Evolutionary conservation across 2,888 invertebrate genomes (phyloP).

Genomic region (Dorcus hopei): DNA sequence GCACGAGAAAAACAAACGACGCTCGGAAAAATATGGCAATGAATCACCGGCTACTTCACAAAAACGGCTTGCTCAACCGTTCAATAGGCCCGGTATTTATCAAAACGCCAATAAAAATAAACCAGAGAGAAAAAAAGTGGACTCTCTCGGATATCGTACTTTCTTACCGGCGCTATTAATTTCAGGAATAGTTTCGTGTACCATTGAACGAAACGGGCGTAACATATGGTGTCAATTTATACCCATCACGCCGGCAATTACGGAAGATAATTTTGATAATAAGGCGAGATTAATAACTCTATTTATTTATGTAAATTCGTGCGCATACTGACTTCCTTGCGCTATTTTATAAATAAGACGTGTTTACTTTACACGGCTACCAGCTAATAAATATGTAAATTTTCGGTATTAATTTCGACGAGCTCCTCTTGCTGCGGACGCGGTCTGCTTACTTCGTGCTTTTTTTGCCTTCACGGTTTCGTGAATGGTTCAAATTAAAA

Average conservation of each 20-base stretch:
- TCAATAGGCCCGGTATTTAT: no score
- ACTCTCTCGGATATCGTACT: not conserved
- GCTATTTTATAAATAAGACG: not conserved
- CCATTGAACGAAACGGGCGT: conserved; percentile 13
- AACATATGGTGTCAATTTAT: conserved; percentile 40
- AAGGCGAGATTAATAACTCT: conserved; percentile 19
- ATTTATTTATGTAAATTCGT: not conserved
- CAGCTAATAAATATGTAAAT: conserved; percentile 10
- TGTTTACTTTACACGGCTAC: conserved; percentile 4
- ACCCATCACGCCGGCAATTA: conserved; percentile 41
- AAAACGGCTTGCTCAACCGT: no score
- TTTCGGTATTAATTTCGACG: not conserved
- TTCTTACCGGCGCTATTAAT: not conserved
- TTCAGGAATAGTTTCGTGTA: not conserved
- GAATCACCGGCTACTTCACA: no score
- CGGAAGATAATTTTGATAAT: conserved; percentile 41
- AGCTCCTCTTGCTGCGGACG: no score
- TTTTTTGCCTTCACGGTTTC: no score
- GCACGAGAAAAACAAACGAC: no score
- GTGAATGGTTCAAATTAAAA: no score
- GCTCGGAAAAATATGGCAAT: no score
- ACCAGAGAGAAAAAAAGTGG: no score
- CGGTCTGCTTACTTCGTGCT: no score
- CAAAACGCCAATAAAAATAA: no score
- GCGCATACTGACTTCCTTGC: not conserved